Percentiles rank a stretch among this genome's conserved stretches.
Conservation (phyloP, 2,797 vertebrate genomes). For the Sardinella longiceps region DNA sequence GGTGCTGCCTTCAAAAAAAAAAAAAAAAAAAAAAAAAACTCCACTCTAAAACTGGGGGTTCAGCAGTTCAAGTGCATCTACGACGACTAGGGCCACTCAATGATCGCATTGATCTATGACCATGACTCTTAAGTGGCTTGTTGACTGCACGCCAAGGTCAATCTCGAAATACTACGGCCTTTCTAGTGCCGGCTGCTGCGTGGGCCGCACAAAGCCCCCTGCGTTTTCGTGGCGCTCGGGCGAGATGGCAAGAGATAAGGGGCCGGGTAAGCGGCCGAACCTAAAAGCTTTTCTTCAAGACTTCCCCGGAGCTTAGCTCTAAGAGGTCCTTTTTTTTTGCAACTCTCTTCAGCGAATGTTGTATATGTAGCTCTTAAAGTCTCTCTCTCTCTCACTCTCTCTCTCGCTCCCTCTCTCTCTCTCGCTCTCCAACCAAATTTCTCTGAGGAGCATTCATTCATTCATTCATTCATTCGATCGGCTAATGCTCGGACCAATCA, state of each 20-base stretch:
- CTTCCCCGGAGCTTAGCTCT: slow-evolving; percentile 44
- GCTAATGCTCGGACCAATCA: not conserved
- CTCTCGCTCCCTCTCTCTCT: not conserved
- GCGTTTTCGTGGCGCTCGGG: slow-evolving; percentile 56
- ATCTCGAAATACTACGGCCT: slow-evolving; percentile 34
- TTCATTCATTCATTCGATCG: slow-evolving; percentile 33
- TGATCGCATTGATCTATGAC: slow-evolving; percentile 33
- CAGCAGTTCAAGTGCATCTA: slow-evolving; percentile 17
- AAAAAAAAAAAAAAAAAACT: not conserved
- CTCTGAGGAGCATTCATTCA: slow-evolving; percentile 28
- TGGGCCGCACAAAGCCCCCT: slow-evolving; percentile 48
- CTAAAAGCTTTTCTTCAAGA: slow-evolving; percentile 73
- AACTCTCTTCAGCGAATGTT: not conserved
- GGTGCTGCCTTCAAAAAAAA: too few species aligned
- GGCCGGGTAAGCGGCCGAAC: slow-evolving; percentile 37
- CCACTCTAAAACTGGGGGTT: slow-evolving; percentile 4
- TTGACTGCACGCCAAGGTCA: slow-evolving; percentile 35
- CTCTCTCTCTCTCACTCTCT: not conserved
- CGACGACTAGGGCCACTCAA: slow-evolving; percentile 26
- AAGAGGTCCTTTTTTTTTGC: slow-evolving; percentile 34
- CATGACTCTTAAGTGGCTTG: slow-evolving; percentile 27
- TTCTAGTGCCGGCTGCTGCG: slow-evolving; percentile 38
- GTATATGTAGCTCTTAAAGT: slow-evolving; percentile 34
- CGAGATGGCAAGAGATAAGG: slow-evolving; percentile 69
- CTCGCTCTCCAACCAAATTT: slow-evolving; percentile 16